These are phyloP conservation scores for Rhynchomys soricoides DNA, from an alignment of 2,113 vertebrate genomes.

Conservation along the genomic window DNA sequence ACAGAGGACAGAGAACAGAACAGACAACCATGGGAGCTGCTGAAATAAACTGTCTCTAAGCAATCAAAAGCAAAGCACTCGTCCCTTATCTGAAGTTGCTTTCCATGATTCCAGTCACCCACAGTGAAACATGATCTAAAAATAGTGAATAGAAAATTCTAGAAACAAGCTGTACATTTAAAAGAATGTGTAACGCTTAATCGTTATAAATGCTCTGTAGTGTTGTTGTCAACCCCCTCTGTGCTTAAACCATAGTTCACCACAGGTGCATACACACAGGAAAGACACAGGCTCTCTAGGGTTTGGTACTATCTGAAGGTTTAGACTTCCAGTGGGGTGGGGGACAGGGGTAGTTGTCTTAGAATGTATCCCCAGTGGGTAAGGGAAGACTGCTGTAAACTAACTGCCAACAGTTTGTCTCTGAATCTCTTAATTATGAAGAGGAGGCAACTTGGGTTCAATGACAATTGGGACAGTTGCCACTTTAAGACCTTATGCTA, in stretches of 20 bases:
- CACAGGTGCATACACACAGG: background rate
- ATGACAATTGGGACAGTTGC: background rate
- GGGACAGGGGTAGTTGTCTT: background rate
- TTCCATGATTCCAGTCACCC: background rate
- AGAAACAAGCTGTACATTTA: background rate
- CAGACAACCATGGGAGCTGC: background rate
- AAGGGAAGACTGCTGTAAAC: background rate
- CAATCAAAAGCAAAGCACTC: background rate
- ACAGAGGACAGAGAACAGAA: background rate
- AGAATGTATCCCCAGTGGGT: no score
- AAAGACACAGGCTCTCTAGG: background rate
- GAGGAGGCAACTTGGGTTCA: background rate
- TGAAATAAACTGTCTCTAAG: background rate
- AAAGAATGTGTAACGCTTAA: background rate
- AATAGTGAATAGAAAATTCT: background rate
- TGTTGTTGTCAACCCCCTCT: background rate
- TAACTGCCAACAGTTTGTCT: background rate
- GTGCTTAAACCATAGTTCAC: background rate
- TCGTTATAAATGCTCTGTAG: background rate
- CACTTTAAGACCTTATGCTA: background rate
- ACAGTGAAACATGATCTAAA: background rate
- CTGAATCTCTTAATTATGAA: background rate
- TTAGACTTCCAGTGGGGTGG: background rate
- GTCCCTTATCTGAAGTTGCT: background rate
- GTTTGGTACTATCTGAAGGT: background rate